These are phyloP conservation scores for Australoheros facetus DNA, from an alignment of 2,797 vertebrate species.

Conservation along the genomic window DNA sequence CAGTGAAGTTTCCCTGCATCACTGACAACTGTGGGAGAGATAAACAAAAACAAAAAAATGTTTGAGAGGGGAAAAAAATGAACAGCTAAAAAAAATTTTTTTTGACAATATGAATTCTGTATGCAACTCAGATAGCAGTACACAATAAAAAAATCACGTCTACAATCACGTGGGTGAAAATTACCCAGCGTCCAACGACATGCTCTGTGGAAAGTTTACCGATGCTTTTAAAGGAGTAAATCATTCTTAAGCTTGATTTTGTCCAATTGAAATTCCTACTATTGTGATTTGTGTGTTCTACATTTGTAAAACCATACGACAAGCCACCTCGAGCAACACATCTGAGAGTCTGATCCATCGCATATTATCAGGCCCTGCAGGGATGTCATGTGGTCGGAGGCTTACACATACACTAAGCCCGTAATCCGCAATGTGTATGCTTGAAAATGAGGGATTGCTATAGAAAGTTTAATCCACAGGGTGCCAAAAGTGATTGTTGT, in stretches of 20 bases:
- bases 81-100: no score
- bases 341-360: neutral
- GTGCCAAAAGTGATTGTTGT: slow-evolving; percentile 22
- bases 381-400: slow-evolving; percentile 24
- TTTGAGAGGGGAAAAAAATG: no score
- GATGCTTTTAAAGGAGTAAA: neutral
- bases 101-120: no score
- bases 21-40: no score
- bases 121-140: no score
- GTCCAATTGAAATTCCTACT: neutral
- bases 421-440: slow-evolving; percentile 55
- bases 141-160: no score
- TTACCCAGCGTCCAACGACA: no score
- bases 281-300: neutral
- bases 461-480: slow-evolving; percentile 48
- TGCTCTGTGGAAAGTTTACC: neutral
- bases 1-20: no score
- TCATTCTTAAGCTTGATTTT: neutral
- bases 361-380: slow-evolving; percentile 6
- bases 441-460: slow-evolving; percentile 34
- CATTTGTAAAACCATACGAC: neutral
- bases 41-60: no score
- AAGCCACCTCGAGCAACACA: slow-evolving; percentile 1
- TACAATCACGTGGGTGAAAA: no score
- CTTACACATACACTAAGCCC: slow-evolving; percentile 22